These are phyloP conservation scores for Orientallactaga bullata DNA, from an alignment of 2,113 vertebrate species.

Conservation along the genomic window DNA sequence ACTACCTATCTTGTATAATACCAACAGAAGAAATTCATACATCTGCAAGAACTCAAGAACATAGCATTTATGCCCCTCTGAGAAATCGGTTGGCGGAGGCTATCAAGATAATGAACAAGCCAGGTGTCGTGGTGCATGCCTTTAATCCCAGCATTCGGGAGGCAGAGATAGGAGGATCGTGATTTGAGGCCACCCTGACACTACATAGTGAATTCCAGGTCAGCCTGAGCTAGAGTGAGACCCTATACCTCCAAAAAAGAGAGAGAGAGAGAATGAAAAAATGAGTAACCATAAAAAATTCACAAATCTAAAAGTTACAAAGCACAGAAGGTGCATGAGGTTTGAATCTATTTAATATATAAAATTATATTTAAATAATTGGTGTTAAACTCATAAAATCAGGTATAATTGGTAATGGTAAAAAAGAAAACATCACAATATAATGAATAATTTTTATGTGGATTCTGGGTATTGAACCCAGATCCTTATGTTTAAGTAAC, in stretches of 20 bases:
- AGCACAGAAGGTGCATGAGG: background rate
- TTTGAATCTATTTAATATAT: conserved; percentile 24
- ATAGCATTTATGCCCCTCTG: background rate
- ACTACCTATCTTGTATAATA: background rate
- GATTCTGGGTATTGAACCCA: too few relatives aligned
- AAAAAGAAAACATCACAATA: conserved; percentile 7
- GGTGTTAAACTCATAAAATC: conserved; percentile 31
- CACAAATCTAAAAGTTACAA: background rate
- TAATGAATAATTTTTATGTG: background rate
- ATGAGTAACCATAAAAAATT: background rate
- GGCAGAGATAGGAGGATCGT: too few relatives aligned
- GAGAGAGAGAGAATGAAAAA: too few relatives aligned
- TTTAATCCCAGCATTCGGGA: too few relatives aligned
- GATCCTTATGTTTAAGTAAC: too few relatives aligned
- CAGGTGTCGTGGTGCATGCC: too few relatives aligned
- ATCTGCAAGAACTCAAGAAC: background rate
- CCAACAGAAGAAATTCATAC: background rate
- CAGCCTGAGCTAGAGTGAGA: too few relatives aligned
- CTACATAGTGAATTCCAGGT: too few relatives aligned
- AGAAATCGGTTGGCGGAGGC: background rate
- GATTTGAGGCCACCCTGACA: too few relatives aligned
- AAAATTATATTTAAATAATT: conserved; percentile 46
- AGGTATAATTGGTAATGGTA: background rate
- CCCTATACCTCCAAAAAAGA: too few relatives aligned
- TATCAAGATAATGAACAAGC: background rate